A percentile compares a stretch with the other conserved stretches of the same genome.
phyloP scores from a whole-genome alignment of 2,888 invertebrate species.

The Megamerina dolium region DNA sequence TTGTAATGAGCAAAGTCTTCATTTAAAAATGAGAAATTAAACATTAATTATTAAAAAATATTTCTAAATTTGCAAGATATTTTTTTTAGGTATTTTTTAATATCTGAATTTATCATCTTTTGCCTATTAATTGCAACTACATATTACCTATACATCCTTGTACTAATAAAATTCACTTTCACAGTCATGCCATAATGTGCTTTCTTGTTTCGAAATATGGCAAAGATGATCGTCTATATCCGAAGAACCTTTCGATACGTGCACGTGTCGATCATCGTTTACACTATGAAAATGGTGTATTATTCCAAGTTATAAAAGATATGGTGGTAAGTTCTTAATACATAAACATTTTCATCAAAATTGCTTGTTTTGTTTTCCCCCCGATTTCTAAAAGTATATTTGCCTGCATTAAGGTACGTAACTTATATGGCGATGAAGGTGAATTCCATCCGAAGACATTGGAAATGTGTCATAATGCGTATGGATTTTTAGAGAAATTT shows the following conservation, averaged over 20 bases:
- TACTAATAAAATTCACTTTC: background rate
- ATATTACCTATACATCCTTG: no score
- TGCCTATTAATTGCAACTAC: no score
- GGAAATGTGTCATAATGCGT: conserved; percentile 36
- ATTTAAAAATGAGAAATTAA: no score
- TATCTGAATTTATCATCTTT: no score
- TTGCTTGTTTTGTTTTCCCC: background rate
- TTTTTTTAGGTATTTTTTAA: no score
- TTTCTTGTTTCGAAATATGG: conserved; percentile 55
- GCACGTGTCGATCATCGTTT: conserved; percentile 55
- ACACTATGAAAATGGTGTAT: conserved; percentile 52
- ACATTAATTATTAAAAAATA: no score
- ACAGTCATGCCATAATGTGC: conserved; percentile 52
- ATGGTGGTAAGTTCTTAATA: conserved; percentile 47
- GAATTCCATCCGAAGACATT: conserved; percentile 34
- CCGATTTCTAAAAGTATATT: background rate
- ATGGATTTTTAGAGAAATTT: conserved; percentile 41
- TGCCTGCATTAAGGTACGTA: conserved; percentile 29
- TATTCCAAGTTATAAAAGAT: conserved; percentile 50
- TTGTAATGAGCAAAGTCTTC: no score
- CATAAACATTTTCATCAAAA: background rate
- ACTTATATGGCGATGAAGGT: conserved; percentile 38
- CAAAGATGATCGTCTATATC: conserved; percentile 53
- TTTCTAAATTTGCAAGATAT: no score
- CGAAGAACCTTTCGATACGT: conserved; percentile 52